phyloP scores from a whole-genome alignment of 2,888 invertebrate species.

The Eumerus sabulonum region DNA sequence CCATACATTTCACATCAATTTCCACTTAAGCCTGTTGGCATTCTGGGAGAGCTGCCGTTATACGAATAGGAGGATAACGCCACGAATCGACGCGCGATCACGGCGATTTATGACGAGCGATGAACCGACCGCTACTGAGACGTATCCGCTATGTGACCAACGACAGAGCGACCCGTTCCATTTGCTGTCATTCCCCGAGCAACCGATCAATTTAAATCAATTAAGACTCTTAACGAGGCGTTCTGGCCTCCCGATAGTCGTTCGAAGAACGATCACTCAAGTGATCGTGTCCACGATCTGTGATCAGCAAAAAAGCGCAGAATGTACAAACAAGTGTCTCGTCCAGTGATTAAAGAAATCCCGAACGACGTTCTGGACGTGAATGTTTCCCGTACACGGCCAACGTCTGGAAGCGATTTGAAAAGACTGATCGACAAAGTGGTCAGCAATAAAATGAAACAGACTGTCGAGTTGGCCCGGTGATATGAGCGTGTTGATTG shows the following conservation, averaged over 20 bases:
- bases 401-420: slow-evolving; percentile 33
- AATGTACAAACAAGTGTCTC: too few species aligned
- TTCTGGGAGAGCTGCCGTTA: too few species aligned
- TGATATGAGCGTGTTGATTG: slow-evolving; percentile 20
- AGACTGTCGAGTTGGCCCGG: slow-evolving; percentile 3
- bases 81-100: too few species aligned
- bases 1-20: too few species aligned
- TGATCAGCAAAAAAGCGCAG: neutral
- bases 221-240: slow-evolving; percentile 46
- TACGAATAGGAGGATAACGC: too few species aligned
- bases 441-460: slow-evolving; percentile 9
- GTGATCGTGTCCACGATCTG: slow-evolving; percentile 24
- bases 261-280: slow-evolving; percentile 32
- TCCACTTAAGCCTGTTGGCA: too few species aligned
- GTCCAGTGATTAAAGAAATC: too few species aligned
- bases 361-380: slow-evolving; percentile 14
- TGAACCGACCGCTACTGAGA: too few species aligned
- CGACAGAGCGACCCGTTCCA: slow-evolving; percentile 30
- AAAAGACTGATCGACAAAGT: slow-evolving; percentile 52
- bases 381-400: slow-evolving; percentile 3
- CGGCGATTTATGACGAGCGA: too few species aligned
- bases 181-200: slow-evolving; percentile 46
- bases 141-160: too few species aligned
- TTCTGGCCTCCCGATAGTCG: neutral
- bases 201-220: slow-evolving; percentile 65